These are phyloP conservation scores for Vanessa atalanta DNA, from an alignment of 1,140 invertebrate genomes.

Conservation along the genomic window DNA sequence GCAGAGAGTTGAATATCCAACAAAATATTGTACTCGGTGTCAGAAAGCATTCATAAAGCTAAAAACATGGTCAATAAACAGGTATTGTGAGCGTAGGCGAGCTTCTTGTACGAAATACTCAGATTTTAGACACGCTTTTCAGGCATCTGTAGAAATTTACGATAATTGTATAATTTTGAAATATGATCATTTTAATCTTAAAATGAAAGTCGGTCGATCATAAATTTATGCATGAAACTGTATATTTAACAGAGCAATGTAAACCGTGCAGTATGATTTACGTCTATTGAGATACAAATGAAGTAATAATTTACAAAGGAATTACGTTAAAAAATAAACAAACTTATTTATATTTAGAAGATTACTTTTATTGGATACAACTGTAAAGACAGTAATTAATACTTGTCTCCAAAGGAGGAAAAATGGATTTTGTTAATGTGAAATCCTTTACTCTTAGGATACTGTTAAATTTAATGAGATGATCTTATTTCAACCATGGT, in stretches of 20 bases:
- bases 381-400: too few species aligned
- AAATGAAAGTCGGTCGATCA: neutral
- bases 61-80: conserved; percentile 46
- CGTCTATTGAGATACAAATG: neutral
- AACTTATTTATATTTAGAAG: too few species aligned
- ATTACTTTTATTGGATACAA: too few species aligned
- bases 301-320: neutral
- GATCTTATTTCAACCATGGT: conserved; percentile 13
- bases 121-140: conserved; percentile 24
- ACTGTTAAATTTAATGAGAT: conserved; percentile 17
- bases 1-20: conserved; percentile 44
- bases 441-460: neutral
- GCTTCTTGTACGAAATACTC: conserved; percentile 28
- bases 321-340: neutral
- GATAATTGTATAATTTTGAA: conserved; percentile 32
- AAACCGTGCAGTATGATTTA: neutral
- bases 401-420: neutral
- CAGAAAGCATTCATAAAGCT: conserved; percentile 47
- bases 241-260: neutral
- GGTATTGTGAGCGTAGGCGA: conserved; percentile 55
- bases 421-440: neutral
- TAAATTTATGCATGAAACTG: neutral
- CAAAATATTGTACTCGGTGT: conserved; percentile 31
- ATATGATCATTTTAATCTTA: neutral
- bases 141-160: conserved; percentile 25